phyloP scores from a whole-genome alignment of 2,888 invertebrate genomes.

The Willowsia nigromaculata region DNA sequence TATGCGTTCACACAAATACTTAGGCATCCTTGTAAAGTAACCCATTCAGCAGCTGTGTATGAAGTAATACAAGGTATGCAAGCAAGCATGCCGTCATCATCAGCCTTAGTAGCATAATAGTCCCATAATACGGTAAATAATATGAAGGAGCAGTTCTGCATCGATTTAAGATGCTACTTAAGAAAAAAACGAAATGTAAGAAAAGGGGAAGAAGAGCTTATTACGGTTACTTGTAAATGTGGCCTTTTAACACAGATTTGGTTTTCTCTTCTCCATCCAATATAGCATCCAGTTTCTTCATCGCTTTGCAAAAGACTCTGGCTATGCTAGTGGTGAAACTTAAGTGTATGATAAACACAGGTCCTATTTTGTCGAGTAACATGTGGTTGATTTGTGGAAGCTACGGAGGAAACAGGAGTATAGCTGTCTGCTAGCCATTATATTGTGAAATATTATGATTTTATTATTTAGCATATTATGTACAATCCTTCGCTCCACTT shows the following conservation, averaged over 20 bases:
- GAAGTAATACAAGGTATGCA: neutral
- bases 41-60: neutral
- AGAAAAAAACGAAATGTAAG: neutral
- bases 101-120: conserved; percentile 22
- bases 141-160: conserved; percentile 37
- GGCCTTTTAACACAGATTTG: conserved; percentile 33
- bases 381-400: conserved; percentile 45
- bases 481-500: neutral
- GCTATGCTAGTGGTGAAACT: conserved; percentile 9
- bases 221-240: neutral
- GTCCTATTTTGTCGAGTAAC: conserved; percentile 26
- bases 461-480: neutral
- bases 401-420: neutral
- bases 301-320: neutral
- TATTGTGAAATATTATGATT: neutral
- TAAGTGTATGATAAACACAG: conserved; percentile 27
- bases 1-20: neutral
- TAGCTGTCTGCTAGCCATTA: neutral
- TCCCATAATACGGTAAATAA: conserved; percentile 23
- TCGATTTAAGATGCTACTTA: conserved; percentile 30
- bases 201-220: neutral
- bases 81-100: conserved; percentile 24
- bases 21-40: neutral
- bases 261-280: neutral
- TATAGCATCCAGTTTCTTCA: neutral